phyloP scores from a whole-genome alignment of 2,113 vertebrate species.

The Charina bottae region DNA sequence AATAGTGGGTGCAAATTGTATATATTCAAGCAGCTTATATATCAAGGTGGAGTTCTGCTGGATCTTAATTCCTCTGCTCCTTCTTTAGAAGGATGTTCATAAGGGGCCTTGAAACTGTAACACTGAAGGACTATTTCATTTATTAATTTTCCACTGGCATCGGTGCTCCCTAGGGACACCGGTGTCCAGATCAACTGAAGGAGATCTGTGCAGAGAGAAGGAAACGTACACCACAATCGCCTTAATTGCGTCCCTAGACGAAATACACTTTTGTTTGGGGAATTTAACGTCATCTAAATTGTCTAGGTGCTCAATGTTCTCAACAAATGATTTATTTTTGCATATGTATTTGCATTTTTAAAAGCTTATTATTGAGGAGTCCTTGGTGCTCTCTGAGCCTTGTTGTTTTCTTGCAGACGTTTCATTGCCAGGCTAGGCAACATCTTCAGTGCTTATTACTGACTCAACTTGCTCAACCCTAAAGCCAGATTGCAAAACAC shows the following conservation, averaged over 20 bases:
- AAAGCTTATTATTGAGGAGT: background rate
- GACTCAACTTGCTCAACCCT: background rate
- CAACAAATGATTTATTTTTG: background rate
- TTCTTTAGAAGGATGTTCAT: background rate
- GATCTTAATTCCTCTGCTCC: background rate
- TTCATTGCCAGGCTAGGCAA: too few species aligned
- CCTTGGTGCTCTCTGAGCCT: too few species aligned
- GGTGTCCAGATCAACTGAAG: background rate
- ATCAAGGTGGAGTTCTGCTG: background rate
- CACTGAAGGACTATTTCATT: background rate
- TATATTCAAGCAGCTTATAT: background rate
- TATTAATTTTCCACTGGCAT: background rate
- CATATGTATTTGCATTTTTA: background rate
- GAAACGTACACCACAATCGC: background rate
- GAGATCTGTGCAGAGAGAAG: too few species aligned
- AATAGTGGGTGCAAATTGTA: background rate
- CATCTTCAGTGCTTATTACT: background rate
- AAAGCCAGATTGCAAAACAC: background rate
- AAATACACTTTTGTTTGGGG: background rate
- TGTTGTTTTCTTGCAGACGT: too few species aligned
- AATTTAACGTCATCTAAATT: background rate
- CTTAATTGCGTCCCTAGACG: background rate
- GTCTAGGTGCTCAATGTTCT: background rate
- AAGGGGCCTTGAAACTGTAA: background rate
- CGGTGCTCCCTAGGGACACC: constrained; percentile 55